Evolutionary conservation across 2,797 vertebrate genomes (phyloP), one percentile per base, ranked within the genome.

Genomic region (Telmatherina bonti): DNA sequence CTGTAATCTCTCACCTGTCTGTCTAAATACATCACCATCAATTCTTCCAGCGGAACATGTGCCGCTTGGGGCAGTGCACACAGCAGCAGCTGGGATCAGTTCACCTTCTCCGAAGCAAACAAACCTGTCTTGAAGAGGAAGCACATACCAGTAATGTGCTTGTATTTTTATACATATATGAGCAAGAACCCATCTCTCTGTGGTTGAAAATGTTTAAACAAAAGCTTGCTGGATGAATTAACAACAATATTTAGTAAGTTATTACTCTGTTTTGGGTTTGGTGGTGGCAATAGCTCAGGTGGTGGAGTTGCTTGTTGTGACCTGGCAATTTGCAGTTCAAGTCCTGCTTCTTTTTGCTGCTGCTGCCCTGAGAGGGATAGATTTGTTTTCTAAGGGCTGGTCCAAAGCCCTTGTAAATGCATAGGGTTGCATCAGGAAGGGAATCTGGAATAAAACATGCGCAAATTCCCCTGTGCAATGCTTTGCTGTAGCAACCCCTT

Each of bases 1-100:
- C 36, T 67, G 68, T 58, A 77, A 88, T 69, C 70, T 79, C 57
- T 85, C 67, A 67, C 71, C 68, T 72, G 45, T 60, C 75, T 70
- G 62, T 62, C 62, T 62, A 58, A 84, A 72, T 61, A 70, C 30
- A 66, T 85, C 67, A 59, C 75, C 45, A 41, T 71, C 45, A 77
- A 38, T 36, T 64, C 68, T 82, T 70, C 45, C 61, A 0, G 70
- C 0, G 61, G 79, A 80, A 53, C 60, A 36, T 61, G 36, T 62
- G 64, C 62, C 1, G 20, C 81, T 30, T 56, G 62, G 65, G 43
- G 58, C 2, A 26, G 2, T 18, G 58, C 22, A n/a, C 62, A 5
- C 54, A 68, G n/a, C 59, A 67, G 47, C 62, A 62, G 45, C 36
- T 41, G 67, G 60, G 72, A 72, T 58, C 55, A 45, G 13, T 36